Base-by-base conservation (phyloP, 2,888 invertebrate species). In the Petrophora chlorosata region DNA sequence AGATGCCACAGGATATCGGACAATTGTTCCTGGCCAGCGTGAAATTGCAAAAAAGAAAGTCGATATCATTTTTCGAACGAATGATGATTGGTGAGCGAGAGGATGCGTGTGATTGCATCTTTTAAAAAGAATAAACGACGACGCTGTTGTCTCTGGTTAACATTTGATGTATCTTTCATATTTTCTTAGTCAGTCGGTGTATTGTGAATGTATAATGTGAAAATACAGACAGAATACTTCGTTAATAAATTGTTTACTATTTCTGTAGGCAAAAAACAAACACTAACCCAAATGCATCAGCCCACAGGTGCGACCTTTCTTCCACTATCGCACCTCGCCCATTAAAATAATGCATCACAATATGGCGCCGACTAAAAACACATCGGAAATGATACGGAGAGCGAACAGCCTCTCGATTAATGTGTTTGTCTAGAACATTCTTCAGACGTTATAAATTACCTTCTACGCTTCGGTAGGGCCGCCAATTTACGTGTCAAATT, bases 291-390 rank as follows among this genome's bases (percentile, higher is more conserved):
- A 65, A 62, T 59, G 69, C 65, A 67, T 64, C 56, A 65, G 59
- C 47, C 59, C 67, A 65, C 71, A 76, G 71, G 70, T 79, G 75
- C 61, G 62, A 63, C 55, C 34, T 60, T 66, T 60, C 58, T 51
- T 60, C 46, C 67, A 65, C 65, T 62, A 73, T 72, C 68, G 38
- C 29, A 43, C 19, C 33, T 56, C 55, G 68, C 77, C 49, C 82
- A 83, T 84, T 82, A 83, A 77, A 80, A 79, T 79, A 80, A 79
- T 79, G 81, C 69, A 72, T 69, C 64, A 76, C 73, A 76, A 76
- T 79, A 79, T 68, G 68, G 67, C 73, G 71, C 65, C 68, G 63
- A 67, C 63, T 71, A 74, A 76, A 69, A 71, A 69, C 76, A 75
- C 76, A 79, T 75, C 70, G 67, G 67, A 63, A 72, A 63, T 53